Conservation (phyloP, 2,888 invertebrate genomes). For the Aricia artaxerxes region DNA sequence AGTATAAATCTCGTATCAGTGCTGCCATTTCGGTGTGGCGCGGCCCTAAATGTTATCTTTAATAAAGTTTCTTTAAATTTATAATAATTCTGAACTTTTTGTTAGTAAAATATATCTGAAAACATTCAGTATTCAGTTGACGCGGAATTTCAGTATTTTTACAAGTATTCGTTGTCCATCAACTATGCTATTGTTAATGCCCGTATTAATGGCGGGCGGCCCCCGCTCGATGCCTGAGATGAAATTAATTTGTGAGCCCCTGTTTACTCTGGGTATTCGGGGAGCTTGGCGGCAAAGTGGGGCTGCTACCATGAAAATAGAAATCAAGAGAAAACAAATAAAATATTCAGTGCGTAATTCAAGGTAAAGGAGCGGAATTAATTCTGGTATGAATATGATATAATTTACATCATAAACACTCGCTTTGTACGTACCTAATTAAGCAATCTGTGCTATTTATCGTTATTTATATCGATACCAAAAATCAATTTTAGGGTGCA, state of each 20-base stretch:
- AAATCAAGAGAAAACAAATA: constrained; percentile 40
- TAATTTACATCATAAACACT: constrained; percentile 22
- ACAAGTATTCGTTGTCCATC: background rate
- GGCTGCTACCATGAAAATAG: constrained; percentile 39
- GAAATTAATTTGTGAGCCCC: constrained; percentile 33
- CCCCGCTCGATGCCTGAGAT: constrained; percentile 5
- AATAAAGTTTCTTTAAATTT: too few species aligned
- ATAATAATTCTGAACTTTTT: too few species aligned
- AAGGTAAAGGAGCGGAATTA: constrained; percentile 38
- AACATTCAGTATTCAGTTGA: background rate
- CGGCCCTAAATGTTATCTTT: too few species aligned
- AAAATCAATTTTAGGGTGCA: background rate
- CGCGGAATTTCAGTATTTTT: background rate
- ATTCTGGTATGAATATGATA: constrained; percentile 16
- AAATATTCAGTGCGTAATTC: constrained; percentile 42
- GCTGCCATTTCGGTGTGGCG: too few species aligned
- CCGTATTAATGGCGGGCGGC: constrained; percentile 2
- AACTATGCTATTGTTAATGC: constrained; percentile 27
- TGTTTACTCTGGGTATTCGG: constrained; percentile 42
- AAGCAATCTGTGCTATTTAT: constrained; percentile 5
- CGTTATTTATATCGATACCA: background rate
- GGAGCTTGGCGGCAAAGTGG: constrained; percentile 32
- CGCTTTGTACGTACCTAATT: constrained; percentile 10
- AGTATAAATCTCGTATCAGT: too few species aligned
- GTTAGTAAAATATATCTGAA: background rate